These are phyloP conservation scores for Halcyon smyrnensis DNA, from an alignment of 2,797 vertebrate genomes.

Conservation along the genomic window DNA sequence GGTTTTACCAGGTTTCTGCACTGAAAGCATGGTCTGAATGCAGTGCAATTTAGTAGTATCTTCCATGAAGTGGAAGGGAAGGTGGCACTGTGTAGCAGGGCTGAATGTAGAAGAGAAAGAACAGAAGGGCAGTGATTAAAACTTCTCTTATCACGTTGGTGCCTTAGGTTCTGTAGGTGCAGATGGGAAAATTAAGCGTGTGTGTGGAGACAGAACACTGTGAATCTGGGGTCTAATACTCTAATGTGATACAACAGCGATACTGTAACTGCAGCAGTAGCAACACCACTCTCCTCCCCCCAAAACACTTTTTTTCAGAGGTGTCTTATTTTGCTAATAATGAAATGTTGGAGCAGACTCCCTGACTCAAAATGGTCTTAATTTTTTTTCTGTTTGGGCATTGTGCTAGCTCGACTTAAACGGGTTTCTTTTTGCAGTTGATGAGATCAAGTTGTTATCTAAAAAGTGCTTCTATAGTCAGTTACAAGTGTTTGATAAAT, in stretches of 20 bases:
- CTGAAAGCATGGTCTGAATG: neutral
- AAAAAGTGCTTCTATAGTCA: neutral
- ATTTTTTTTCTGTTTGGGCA: neutral
- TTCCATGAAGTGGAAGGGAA: neutral
- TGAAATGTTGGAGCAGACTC: neutral
- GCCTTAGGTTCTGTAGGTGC: neutral
- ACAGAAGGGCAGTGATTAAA: neutral
- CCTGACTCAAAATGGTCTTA: neutral
- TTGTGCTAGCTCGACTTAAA: neutral
- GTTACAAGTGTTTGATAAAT: neutral
- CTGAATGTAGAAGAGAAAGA: neutral
- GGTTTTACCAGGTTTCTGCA: neutral
- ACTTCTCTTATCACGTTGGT: rapidly evolving
- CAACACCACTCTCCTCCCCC: neutral
- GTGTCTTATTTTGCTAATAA: neutral
- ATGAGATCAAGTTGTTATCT: neutral
- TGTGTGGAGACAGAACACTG: neutral
- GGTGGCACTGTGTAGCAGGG: neutral
- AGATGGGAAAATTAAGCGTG: neutral
- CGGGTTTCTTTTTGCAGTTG: neutral
- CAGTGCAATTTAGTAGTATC: neutral
- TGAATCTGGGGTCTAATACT: neutral
- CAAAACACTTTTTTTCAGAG: neutral
- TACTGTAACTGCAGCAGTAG: neutral
- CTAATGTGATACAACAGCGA: rapidly evolving